These are phyloP conservation scores for Aramus guarauna DNA, from an alignment of 2,113 vertebrate species.

Conservation along the genomic window DNA sequence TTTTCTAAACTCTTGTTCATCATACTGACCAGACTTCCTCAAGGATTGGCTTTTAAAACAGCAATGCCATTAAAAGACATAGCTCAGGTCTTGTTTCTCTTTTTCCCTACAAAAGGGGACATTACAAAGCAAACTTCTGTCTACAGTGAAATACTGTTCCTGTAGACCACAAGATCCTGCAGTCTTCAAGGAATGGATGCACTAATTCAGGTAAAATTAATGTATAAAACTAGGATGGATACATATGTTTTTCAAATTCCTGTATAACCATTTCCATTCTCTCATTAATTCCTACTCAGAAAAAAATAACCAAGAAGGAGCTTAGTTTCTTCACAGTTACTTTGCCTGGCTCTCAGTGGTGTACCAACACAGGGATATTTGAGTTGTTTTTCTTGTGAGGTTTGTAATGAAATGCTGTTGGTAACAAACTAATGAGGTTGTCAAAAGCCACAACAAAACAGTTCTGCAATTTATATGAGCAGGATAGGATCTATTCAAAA, in stretches of 20 bases:
- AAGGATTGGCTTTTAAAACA: not conserved
- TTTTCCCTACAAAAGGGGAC: not conserved
- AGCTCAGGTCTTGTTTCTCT: not conserved
- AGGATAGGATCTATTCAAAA: conserved; percentile 10
- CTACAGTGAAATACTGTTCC: not conserved
- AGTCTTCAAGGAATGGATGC: not conserved
- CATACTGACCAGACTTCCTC: not conserved
- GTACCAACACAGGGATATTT: conserved; percentile 6
- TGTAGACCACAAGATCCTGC: not conserved
- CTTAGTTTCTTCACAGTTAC: not conserved
- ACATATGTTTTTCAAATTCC: not conserved
- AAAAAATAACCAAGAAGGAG: not conserved
- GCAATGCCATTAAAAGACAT: not conserved
- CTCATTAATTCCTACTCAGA: not conserved
- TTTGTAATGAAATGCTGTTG: conserved; percentile 61
- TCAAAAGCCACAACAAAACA: conserved; percentile 57
- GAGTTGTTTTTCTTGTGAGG: conserved; percentile 33
- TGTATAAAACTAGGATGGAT: not conserved
- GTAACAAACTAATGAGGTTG: conserved; percentile 72
- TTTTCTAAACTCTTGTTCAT: not conserved
- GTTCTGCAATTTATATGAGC: conserved; percentile 39
- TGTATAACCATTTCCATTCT: not conserved
- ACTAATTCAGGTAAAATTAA: not conserved
- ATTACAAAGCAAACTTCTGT: not conserved
- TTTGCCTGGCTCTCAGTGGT: conserved; percentile 22